Conservation (phyloP, 2,797 vertebrate genomes). For the Babyrousa celebensis region DNA sequence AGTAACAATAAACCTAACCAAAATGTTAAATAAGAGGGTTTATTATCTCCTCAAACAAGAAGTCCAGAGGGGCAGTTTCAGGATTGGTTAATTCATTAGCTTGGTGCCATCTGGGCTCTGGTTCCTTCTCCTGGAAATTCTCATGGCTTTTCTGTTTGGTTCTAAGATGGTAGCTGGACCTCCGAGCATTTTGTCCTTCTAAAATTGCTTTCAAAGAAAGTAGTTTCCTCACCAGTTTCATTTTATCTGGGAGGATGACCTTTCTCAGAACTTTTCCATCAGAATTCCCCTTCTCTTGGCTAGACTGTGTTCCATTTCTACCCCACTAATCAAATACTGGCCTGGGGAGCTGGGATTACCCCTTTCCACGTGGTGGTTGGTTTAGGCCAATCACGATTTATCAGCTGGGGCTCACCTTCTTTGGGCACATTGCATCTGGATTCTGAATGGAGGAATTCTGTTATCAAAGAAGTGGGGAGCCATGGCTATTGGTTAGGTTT, state of each 20-base stretch:
- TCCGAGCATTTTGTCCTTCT: neutral
- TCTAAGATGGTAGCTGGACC: neutral
- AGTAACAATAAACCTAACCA: neutral
- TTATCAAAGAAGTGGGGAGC: slow-evolving; percentile 18
- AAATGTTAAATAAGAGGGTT: neutral
- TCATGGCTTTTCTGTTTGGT: neutral
- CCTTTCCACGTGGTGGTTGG: neutral
- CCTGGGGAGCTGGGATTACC: neutral
- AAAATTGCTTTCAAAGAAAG: slow-evolving; percentile 19
- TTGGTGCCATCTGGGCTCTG: neutral
- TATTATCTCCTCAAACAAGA: neutral
- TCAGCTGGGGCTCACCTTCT: neutral
- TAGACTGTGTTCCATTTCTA: neutral
- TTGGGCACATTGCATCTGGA: neutral
- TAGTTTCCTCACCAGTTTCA: neutral
- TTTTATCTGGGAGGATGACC: neutral
- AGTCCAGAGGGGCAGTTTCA: neutral
- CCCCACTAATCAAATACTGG: neutral
- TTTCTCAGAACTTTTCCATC: neutral
- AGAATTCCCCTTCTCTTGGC: neutral
- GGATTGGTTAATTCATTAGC: neutral
- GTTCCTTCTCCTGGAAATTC: neutral
- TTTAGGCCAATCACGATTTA: neutral
- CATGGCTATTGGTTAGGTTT: neutral
- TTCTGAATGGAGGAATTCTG: neutral